Conservation (phyloP, 2,888 invertebrate species). For the Lasioglossum villosulum region DNA sequence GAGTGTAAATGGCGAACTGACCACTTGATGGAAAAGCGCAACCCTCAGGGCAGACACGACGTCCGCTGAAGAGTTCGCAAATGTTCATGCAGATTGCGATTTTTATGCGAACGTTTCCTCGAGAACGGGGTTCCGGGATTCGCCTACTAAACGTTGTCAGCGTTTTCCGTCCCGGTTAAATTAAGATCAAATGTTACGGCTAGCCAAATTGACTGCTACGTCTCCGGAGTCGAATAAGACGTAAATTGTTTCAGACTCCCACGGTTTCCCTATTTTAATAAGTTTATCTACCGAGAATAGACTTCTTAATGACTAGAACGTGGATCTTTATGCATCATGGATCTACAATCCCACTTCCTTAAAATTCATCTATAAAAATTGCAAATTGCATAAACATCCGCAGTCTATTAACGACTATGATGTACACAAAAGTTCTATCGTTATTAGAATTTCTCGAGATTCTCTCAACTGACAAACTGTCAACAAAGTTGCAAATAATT, state of each 20-base stretch:
- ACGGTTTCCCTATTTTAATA: neutral
- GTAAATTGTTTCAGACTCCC: neutral
- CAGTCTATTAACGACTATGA: too few species aligned
- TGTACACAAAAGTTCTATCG: too few species aligned
- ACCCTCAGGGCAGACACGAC: neutral
- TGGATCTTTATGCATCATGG: too few species aligned
- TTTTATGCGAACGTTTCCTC: neutral
- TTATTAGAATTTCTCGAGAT: neutral
- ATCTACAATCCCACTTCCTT: too few species aligned
- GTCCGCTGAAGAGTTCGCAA: neutral
- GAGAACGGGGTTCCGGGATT: neutral
- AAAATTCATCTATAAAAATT: too few species aligned
- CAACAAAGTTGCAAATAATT: neutral
- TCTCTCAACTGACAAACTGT: neutral
- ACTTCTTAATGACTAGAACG: neutral
- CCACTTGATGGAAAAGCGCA: neutral
- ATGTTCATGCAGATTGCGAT: constrained; percentile 2
- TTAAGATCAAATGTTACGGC: neutral
- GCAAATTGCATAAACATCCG: too few species aligned
- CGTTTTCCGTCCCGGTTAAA: neutral
- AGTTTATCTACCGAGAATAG: neutral
- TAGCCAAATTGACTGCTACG: neutral
- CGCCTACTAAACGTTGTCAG: neutral
- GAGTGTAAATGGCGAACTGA: constrained; percentile 27
- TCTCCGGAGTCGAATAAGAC: neutral